Percentiles rank a stretch among this genome's conserved stretches.
phyloP scores from a whole-genome alignment of 2,113 vertebrate species.

The Brachyhypopomus occidentalis region DNA sequence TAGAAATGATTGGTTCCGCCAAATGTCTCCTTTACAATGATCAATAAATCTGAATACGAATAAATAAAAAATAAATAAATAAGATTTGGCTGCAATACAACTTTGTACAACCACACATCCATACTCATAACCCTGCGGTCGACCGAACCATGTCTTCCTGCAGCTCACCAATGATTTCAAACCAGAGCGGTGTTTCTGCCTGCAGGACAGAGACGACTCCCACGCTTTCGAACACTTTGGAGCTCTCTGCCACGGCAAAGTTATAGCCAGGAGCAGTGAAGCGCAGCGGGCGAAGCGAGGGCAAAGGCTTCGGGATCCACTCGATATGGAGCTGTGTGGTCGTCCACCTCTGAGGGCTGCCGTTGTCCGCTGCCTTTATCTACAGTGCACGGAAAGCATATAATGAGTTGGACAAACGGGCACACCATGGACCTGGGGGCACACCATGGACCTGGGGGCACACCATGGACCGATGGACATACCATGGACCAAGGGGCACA shows the following conservation, averaged over 20 bases:
- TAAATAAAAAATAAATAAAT: too few species aligned
- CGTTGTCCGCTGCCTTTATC: conserved; percentile 94
- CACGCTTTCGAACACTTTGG: conserved; percentile 88
- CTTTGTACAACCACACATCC: too few species aligned
- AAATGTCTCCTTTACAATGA: too few species aligned
- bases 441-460: too few species aligned
- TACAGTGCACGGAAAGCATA: conserved; percentile 59
- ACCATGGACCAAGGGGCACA: too few species aligned
- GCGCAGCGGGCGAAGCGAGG: conserved; percentile 77
- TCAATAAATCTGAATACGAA: too few species aligned
- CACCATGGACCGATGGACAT: too few species aligned
- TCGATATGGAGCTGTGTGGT: conserved; percentile 88
- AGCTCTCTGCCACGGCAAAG: conserved; percentile 88
- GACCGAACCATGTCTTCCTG: not conserved
- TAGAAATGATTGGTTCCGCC: too few species aligned
- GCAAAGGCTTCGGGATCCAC: conserved; percentile 88
- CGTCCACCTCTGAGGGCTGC: conserved; percentile 87
- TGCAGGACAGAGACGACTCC: conserved; percentile 89
- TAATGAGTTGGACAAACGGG: not conserved
- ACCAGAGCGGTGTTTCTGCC: conserved; percentile 89
- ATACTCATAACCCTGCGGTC: too few species aligned
- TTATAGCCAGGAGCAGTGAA: conserved; percentile 91
- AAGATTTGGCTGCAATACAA: too few species aligned
- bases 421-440: not conserved
- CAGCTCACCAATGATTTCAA: conserved; percentile 88